Evolutionary conservation across 2,888 invertebrate genomes (phyloP), one percentile per base, ranked within the genome.

Genomic region (Torymus texanus): DNA sequence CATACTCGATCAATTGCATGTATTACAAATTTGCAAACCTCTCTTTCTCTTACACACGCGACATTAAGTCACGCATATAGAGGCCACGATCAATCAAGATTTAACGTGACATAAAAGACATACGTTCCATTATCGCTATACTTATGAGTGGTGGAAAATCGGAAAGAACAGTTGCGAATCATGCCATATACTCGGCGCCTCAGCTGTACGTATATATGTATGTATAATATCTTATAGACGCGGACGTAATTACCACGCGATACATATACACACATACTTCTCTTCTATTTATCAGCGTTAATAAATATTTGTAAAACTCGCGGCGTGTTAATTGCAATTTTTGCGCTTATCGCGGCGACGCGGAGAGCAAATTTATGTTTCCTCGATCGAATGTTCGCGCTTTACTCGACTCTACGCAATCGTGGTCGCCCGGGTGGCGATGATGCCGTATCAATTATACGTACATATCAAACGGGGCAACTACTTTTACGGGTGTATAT

Each of bases 291-390:
- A 56, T 68, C 65, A 18, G 50, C 4, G 5, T 58, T 18, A 58
- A 58, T 70, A 58, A 56, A 70, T 58, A 70, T 70, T 70, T 70
- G 41, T 29, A 70, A 41, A 24, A 51, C 13, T 29, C 8, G n/a
- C 8, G n/a, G 41, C 21, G 18, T 70, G 56, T 70, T 70, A 70
- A 70, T 70, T 59, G 58, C 59, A 13, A 41, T 62, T 62, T 61
- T 58, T 53, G n/a, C 18, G 24, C 14, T 65, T 68, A 75, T 75
- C 68, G 53, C 4, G 14, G 8, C 41, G 41, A 8, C 41, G 18
- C 8, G 18, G 50, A 55, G 65, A 67, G 14, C 18, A 68, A 63
- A 76, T 76, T 76, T 70, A 76, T 76, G 63, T 68, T 63, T 76
- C 70, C 76, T 76, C 75, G 13, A 63, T 73, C 56, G 41, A 75